Evolutionary conservation across 2,113 vertebrate species (phyloP), one percentile per base, ranked within the genome.

Genomic region (Pelmatolapia mariae): DNA sequence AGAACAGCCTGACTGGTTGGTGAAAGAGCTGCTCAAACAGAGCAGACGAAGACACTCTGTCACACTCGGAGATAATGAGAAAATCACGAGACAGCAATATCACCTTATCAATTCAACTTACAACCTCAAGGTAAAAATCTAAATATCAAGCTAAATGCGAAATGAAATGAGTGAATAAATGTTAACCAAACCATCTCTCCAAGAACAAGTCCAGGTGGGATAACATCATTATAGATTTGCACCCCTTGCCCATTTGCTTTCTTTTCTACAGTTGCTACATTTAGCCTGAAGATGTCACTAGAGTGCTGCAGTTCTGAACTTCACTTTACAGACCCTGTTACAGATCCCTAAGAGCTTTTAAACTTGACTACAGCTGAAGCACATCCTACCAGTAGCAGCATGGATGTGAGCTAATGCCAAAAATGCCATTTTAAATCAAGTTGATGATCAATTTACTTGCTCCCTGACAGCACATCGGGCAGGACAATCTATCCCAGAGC

Each of bases 101-200:
- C 68, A 7, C 56, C 56, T 9, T 0, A 7, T 15, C 2, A 86
- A 91, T 54, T 86, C 91, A 36, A n/a, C 26, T 16, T 53, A 18
- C 26, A 93, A 89, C 26, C 86, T 92, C 63, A 94, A 97, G 95
- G 96, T 96, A 91, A 43, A 68, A 53, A 68, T 43, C 15, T 68
- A 43, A 68, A 61, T 45, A 76, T 45, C 7, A 24, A 10, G 73
- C 6, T 53, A 2, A 33, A 19, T 40, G 54, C 9, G 2, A 86
- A 38, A 66, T 71, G 7, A 31, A 12, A 83, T 7, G 24, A 31
- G 13, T 66, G 10, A 68, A 81, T 54, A 31, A 68, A 73, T 83
- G 7, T 59, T 19, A 79, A 78, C 6, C n/a, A n/a, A 10, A 56
- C 43, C 6, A 11, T 66, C 18, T 68, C 26, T 36, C 7, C 19